Evolutionary conservation across 2,888 invertebrate species (phyloP).

Genomic region (Aleiodes testaceus): DNA sequence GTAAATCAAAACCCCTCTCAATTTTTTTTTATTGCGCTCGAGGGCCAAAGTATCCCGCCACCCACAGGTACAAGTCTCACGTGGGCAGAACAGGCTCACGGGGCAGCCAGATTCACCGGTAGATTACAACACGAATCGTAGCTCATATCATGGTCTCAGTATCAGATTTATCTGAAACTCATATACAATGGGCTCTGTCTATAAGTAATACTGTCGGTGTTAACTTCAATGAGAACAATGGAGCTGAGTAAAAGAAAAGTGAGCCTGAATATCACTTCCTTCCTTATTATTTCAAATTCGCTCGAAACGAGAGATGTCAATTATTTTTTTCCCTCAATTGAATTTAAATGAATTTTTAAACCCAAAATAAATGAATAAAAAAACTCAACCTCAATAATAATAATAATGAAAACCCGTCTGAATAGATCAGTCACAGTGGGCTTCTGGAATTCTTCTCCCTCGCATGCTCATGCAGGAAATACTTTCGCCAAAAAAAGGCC

Average conservation of each 20-base stretch:
- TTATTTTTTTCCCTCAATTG: too few species aligned
- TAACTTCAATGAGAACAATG: constrained; percentile 11
- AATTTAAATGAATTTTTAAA: too few species aligned
- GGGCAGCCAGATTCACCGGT: constrained; percentile 52
- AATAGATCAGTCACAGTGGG: neutral
- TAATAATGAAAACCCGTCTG: neutral
- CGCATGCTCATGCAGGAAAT: neutral
- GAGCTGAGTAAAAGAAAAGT: neutral
- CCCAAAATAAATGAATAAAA: neutral
- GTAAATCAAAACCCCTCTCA: constrained; percentile 57
- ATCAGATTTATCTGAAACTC: constrained; percentile 22
- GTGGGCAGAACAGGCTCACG: constrained; percentile 54
- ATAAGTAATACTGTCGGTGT: constrained; percentile 14
- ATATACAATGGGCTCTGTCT: constrained; percentile 13
- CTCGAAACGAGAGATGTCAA: too few species aligned
- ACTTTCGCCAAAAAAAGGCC: neutral
- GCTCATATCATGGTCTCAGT: constrained; percentile 19
- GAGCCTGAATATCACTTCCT: neutral
- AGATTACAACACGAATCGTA: constrained; percentile 15
- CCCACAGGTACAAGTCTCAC: constrained; percentile 54
- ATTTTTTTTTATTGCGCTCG: neutral
- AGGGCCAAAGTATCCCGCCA: constrained; percentile 54
- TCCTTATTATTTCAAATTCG: neutral
- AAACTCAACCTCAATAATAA: neutral
- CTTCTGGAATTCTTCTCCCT: neutral